Conservation (phyloP, 30 jellyfish, hydroid and myxozoan genomes). For the Cassiopea xamachana region DNA sequence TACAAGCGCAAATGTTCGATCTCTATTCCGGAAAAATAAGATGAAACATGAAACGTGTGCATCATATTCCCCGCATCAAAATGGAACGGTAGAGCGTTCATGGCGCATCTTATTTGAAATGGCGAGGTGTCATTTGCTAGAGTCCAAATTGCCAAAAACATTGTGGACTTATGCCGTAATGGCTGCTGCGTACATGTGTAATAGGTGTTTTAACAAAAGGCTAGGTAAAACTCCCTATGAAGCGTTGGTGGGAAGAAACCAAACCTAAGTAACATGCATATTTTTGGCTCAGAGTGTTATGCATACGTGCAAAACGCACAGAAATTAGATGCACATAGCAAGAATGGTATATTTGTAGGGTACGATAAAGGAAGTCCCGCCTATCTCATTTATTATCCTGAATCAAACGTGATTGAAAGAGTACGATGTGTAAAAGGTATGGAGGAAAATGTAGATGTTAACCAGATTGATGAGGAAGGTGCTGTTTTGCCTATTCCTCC, state of each 20-base stretch:
- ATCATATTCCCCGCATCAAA: conserved; percentile 75
- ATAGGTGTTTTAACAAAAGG: conserved; percentile 29
- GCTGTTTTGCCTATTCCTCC: background rate
- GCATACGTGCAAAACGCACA: conserved; percentile 41
- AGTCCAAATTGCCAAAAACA: conserved; percentile 70
- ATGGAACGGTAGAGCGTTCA: conserved; percentile 62
- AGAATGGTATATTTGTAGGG: conserved; percentile 68
- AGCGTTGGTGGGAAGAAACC: conserved; percentile 57
- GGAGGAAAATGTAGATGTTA: background rate
- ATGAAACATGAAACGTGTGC: conserved; percentile 49
- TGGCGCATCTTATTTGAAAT: conserved; percentile 55
- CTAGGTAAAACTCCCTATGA: conserved; percentile 36
- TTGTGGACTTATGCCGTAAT: conserved; percentile 87
- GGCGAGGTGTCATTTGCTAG: conserved; percentile 63
- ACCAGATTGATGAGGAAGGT: conserved; percentile 1
- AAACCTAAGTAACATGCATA: conserved; percentile 32
- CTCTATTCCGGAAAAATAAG: conserved; percentile 7
- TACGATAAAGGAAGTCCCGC: conserved; percentile 76
- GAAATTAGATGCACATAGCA: conserved; percentile 46
- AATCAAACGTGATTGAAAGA: conserved; percentile 26
- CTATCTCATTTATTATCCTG: conserved; percentile 54
- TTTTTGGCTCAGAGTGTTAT: conserved; percentile 62
- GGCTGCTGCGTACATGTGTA: conserved; percentile 72
- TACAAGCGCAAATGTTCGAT: conserved; percentile 24
- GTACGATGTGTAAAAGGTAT: conserved; percentile 57